Evolutionary conservation across 1,140 invertebrate species (phyloP).

Genomic region (Copidosoma floridanum): DNA sequence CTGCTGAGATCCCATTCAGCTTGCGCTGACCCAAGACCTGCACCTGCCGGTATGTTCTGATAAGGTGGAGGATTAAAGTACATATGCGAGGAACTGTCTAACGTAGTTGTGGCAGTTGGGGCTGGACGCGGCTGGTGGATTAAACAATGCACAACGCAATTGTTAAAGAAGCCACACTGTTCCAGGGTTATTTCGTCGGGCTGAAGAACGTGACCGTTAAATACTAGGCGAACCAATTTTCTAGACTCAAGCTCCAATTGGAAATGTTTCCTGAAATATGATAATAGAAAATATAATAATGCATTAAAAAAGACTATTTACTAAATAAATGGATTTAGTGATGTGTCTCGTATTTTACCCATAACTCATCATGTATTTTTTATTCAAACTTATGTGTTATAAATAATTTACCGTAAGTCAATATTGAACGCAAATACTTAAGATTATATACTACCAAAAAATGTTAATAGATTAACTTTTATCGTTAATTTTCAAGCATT

Average conservation of each 20-base stretch:
- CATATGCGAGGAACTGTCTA: slow-evolving; percentile 41
- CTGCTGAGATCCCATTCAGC: slow-evolving; percentile 57
- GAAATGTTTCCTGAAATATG: slow-evolving; percentile 73
- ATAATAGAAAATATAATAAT: slow-evolving; percentile 27
- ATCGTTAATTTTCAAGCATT: too few species aligned
- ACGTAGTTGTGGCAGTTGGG: slow-evolving; percentile 29
- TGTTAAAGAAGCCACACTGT: slow-evolving; percentile 77
- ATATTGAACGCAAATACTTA: too few species aligned
- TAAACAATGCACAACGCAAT: slow-evolving; percentile 85
- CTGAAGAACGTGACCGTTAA: slow-evolving; percentile 80
- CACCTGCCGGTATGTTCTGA: slow-evolving; percentile 47
- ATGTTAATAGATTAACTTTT: too few species aligned
- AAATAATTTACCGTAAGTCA: too few species aligned
- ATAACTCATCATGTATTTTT: too few species aligned
- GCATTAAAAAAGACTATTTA: slow-evolving; percentile 18
- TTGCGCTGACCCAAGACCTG: slow-evolving; percentile 51
- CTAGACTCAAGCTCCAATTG: slow-evolving; percentile 71
- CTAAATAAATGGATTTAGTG: neutral
- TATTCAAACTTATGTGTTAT: too few species aligned
- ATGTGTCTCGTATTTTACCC: neutral
- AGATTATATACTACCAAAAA: too few species aligned
- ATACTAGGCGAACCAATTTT: slow-evolving; percentile 80
- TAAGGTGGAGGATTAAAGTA: slow-evolving; percentile 46
- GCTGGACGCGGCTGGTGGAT: slow-evolving; percentile 63
- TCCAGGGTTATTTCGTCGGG: slow-evolving; percentile 74